Base-by-base conservation (phyloP, 2,113 vertebrate genomes). In the Girardinichthys multiradiatus region DNA sequence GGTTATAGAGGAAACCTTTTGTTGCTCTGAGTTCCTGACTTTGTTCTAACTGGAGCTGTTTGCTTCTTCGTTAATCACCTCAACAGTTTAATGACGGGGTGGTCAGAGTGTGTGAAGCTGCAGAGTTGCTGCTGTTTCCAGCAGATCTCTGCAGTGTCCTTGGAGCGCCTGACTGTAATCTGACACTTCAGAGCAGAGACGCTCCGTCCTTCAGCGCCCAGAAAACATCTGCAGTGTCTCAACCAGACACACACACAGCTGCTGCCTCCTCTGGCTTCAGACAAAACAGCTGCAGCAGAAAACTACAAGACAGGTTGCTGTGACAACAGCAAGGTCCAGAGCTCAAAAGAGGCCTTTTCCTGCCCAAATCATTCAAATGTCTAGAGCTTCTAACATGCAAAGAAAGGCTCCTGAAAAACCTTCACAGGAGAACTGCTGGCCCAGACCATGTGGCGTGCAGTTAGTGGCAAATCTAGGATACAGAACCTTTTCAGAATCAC, bases 61-160 rank as follows among this genome's bases (percentile, higher is more conserved):
- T n/a, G n/a, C n/a, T n/a, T n/a, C n/a, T 35, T 35, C 2, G 10
- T 35, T 35, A 7, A 35, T 7, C 35, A 35, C 35, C 35, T 35
- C 35, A 35, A 35, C 35, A 35, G 35, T 10, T 35, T 35, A 35
- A 35, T 35, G 6, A 7, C 35, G 10, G 35, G 35, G 10, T 17
- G 57, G 57, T 28, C 26, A 21, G 17, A 21, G 7, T 26, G 51
- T n/a, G 5, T 2, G 10, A 13, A 29, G 39, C 64, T 28, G 15
- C 64, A 45, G 39, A 51, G 15, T 42, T 51, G 75, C 39, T 12
- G 61, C 65, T 62, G 33, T 45, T 9, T 60, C 69, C 72, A 76
- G 69, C 63, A 64, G 77, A 24, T 54, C 48, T 54, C 86, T 85
- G 86, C 82, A 85, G 86, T 87, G 86, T 85, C 86, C 86, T 87